Percentiles rank a stretch among this genome's conserved stretches.
These are phyloP conservation scores for Tiliacea citrago DNA, from an alignment of 2,888 invertebrate genomes.

Conservation along the genomic window DNA sequence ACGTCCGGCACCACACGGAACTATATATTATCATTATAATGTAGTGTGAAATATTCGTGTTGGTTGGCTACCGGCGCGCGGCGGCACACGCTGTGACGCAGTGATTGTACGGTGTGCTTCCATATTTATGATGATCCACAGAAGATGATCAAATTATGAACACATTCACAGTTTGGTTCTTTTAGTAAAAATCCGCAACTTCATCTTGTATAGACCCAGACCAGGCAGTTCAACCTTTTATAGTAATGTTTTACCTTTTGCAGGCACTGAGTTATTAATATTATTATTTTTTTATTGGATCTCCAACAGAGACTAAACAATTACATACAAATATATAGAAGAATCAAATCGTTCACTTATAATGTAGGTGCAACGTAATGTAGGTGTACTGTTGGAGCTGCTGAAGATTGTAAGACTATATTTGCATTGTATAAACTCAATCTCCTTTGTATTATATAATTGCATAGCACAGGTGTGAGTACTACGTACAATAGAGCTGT, in stretches of 20 bases:
- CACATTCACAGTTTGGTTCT: background rate
- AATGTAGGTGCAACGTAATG: background rate
- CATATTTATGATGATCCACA: slow-evolving; percentile 4
- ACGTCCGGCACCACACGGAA: too few relatives aligned
- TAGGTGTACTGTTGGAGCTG: too few relatives aligned
- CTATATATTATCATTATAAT: too few relatives aligned
- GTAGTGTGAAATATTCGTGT: background rate
- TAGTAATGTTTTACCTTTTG: background rate
- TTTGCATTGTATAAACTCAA: too few relatives aligned
- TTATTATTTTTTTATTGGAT: background rate
- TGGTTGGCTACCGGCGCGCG: background rate
- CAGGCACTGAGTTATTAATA: background rate
- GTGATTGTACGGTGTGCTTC: background rate
- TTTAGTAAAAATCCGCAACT: background rate
- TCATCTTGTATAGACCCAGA: background rate
- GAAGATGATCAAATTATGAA: background rate
- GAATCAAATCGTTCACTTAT: background rate
- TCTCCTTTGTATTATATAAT: too few relatives aligned
- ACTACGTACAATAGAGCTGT: too few relatives aligned
- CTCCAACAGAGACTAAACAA: background rate
- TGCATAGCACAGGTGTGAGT: too few relatives aligned
- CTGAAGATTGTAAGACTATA: too few relatives aligned
- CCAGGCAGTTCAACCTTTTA: background rate
- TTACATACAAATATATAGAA: background rate
- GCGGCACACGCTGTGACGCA: slow-evolving; percentile 22